Base-by-base conservation (phyloP, 1,140 invertebrate genomes). In the Camponotus floridanus region DNA sequence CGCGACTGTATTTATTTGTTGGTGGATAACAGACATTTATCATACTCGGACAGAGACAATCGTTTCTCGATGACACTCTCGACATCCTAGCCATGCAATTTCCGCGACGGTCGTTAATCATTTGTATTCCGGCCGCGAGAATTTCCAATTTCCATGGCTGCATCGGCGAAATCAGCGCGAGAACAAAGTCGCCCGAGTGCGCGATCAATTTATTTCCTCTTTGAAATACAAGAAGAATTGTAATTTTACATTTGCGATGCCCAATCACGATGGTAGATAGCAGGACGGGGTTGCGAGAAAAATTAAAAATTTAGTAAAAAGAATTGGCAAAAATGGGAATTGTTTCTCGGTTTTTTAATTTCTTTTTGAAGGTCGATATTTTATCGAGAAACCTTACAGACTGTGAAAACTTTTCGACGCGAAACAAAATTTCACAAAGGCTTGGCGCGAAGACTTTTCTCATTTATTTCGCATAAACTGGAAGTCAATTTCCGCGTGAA, bases 61-160 rank as follows among this genome's bases (percentile, higher is more conserved):
- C 33, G 21, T 70, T 62, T 62, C 45, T 45, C 51, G 26, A 70
- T 70, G 13, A 70, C 33, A 2, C 9, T 36, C n/a, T 70, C 42
- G 42, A 79, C n/a, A 79, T 67, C 4, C 31, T 31, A 42, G 15
- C 55, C 9, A 13, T 65, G 48, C 64, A 67, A 78, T 87, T 85
- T 71, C 71, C 71, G 31, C 55, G 33, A 55, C 26, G 48, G 15
- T 86, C 79, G 55, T 81, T 81, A 81, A 73, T 81, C 51, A 55
- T 51, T 80, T 42, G 55, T 45, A 11, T 86, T 81, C 85, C 85
- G 67, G 67, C 48, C 39, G 59, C 55, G 74, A n/a, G 57, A 65
- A 73, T 87, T 87, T 86, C 31, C 86, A 87, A 87, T 87, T 87
- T 86, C 74, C 67, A 57, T 6, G 26, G 33, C 15, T 15, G n/a